These are phyloP conservation scores for Ypsolopha scabrella DNA, from an alignment of 2,888 invertebrate genomes.

Conservation along the genomic window DNA sequence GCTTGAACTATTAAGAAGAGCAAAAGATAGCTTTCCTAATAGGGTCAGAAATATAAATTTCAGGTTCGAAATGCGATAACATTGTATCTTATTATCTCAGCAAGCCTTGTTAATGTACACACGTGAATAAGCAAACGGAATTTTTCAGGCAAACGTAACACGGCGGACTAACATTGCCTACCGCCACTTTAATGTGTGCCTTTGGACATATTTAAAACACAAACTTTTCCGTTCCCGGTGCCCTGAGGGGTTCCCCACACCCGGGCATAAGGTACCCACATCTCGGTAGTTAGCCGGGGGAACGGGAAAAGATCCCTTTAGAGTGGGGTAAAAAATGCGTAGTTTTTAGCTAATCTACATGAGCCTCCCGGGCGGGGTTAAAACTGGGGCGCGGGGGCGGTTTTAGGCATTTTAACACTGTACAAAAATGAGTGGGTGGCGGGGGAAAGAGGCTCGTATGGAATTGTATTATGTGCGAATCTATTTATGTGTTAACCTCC, in stretches of 20 bases:
- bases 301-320: conserved; percentile 41
- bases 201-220: conserved; percentile 68
- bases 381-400: conserved; percentile 29
- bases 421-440: conserved; percentile 51
- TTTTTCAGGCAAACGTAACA: conserved; percentile 18
- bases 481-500: conserved; percentile 57
- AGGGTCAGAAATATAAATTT: no score
- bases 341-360: conserved; percentile 76
- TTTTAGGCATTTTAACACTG: conserved; percentile 67
- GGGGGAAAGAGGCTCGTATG: conserved; percentile 43
- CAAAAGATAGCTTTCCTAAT: no score
- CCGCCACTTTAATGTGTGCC: conserved; percentile 62
- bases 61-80: no score
- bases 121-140: background rate
- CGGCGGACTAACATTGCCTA: conserved; percentile 14
- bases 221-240: conserved; percentile 49
- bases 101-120: background rate
- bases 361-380: conserved; percentile 20
- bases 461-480: conserved; percentile 64
- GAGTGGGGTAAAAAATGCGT: conserved; percentile 74
- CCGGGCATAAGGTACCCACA: conserved; percentile 33
- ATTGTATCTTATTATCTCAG: no score
- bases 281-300: conserved; percentile 61
- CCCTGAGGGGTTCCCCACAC: conserved; percentile 16
- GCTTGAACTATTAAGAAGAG: no score